Evolutionary conservation across 1,140 invertebrate species (phyloP).

Genomic region (Heliconius nattereri): DNA sequence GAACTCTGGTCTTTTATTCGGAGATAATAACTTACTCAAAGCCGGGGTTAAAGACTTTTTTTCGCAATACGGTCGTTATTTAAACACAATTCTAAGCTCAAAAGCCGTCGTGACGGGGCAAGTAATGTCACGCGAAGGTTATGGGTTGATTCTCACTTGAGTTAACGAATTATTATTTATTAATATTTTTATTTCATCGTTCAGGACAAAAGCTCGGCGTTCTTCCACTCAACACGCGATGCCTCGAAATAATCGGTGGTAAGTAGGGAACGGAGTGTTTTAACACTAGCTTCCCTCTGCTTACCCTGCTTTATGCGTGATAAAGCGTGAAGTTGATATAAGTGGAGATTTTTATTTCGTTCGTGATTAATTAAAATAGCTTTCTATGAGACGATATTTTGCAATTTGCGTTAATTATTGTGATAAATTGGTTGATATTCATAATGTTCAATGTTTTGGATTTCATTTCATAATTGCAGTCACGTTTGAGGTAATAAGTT

Average conservation of each 20-base stretch:
- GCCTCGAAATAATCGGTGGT: too few relatives aligned
- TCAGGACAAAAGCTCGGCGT: too few relatives aligned
- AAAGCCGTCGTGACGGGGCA: background rate
- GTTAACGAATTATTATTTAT: too few relatives aligned
- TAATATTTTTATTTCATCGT: too few relatives aligned
- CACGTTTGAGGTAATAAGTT: background rate
- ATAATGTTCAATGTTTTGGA: too few relatives aligned
- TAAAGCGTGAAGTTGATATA: too few relatives aligned
- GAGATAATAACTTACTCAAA: conserved; percentile 30
- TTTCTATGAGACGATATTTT: conserved; percentile 9
- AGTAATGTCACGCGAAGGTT: too few relatives aligned
- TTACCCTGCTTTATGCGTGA: too few relatives aligned
- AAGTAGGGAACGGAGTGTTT: too few relatives aligned
- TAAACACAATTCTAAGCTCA: background rate
- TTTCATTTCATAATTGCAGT: background rate
- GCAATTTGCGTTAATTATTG: background rate
- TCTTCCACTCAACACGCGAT: too few relatives aligned
- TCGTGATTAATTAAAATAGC: background rate
- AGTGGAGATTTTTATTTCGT: background rate
- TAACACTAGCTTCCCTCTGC: too few relatives aligned
- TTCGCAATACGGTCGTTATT: background rate
- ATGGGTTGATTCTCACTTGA: too few relatives aligned
- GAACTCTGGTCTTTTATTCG: conserved; percentile 39
- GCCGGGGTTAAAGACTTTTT: conserved; percentile 4
- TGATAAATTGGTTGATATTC: background rate